A percentile compares a stretch with the other conserved stretches of the same genome.
Conservation (phyloP, 1,140 invertebrate genomes). For the Galendromus occidentalis region DNA sequence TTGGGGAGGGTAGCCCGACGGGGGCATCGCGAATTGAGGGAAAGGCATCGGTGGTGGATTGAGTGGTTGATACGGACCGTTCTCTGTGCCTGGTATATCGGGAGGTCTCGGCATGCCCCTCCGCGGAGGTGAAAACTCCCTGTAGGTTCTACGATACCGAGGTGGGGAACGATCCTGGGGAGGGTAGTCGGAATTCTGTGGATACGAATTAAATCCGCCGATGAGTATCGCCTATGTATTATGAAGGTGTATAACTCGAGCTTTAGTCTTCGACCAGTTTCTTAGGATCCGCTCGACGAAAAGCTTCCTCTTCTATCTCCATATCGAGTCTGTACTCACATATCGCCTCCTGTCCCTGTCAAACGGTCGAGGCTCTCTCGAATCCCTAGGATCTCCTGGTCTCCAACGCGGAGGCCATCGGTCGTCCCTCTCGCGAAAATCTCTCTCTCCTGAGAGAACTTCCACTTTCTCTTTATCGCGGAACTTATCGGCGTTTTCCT, state of each 20-base stretch:
- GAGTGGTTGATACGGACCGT: background rate
- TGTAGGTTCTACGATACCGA: background rate
- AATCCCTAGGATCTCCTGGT: too few species aligned
- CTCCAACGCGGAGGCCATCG: background rate
- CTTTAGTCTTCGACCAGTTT: too few species aligned
- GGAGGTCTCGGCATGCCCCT: background rate
- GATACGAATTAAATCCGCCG: too few species aligned
- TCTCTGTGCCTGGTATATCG: background rate
- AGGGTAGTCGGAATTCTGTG: background rate
- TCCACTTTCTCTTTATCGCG: background rate
- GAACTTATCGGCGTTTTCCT: background rate
- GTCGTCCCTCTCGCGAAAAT: background rate
- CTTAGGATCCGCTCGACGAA: too few species aligned
- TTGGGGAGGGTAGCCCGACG: background rate
- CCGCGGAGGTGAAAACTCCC: background rate
- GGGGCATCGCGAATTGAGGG: background rate
- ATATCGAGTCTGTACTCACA: too few species aligned
- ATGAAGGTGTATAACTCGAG: too few species aligned
- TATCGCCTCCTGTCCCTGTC: too few species aligned
- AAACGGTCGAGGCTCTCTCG: too few species aligned
- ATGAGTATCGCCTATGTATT: too few species aligned
- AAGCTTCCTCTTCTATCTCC: too few species aligned
- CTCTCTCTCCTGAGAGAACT: background rate
- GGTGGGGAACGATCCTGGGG: background rate
- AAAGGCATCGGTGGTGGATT: conserved; percentile 9